Conservation (phyloP, 1,140 invertebrate species). For the Centruroides sculpturatus region DNA sequence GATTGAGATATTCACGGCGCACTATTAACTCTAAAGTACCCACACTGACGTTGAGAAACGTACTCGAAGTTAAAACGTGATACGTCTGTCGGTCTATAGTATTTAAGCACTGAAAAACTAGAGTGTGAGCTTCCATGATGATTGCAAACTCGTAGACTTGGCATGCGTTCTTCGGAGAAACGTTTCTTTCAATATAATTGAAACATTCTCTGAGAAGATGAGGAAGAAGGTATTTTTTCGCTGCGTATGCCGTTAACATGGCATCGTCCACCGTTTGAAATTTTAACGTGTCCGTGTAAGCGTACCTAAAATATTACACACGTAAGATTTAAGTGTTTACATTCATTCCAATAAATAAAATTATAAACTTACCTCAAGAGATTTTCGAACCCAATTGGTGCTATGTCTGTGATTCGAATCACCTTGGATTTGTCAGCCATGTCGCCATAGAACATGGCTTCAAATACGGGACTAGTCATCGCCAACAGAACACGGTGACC, state of each 20-base stretch:
- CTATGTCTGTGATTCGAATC: constrained; percentile 23
- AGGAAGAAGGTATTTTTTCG: constrained; percentile 23
- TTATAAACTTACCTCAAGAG: constrained; percentile 17
- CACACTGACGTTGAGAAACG: constrained; percentile 15
- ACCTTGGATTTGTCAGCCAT: constrained; percentile 26
- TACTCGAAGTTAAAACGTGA: constrained; percentile 19
- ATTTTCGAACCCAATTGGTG: constrained; percentile 25
- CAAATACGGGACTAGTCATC: constrained; percentile 23
- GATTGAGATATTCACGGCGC: constrained; percentile 19
- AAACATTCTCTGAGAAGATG: constrained; percentile 23
- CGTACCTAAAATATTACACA: constrained; percentile 4
- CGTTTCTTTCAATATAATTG: constrained; percentile 22
- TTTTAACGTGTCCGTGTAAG: constrained; percentile 21
- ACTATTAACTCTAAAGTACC: constrained; percentile 21
- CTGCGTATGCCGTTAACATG: constrained; percentile 23
- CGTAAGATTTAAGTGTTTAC: background rate
- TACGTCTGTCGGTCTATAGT: constrained; percentile 24
- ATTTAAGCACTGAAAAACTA: constrained; percentile 23
- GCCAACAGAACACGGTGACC: constrained; percentile 24
- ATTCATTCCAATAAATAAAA: background rate
- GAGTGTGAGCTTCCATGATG: constrained; percentile 21
- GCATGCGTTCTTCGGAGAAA: constrained; percentile 22
- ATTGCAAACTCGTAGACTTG: constrained; percentile 22
- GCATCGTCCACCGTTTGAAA: constrained; percentile 22
- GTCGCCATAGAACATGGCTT: constrained; percentile 25